phyloP scores from a whole-genome alignment of 2,888 invertebrate genomes.

The Eristalis tenax region DNA sequence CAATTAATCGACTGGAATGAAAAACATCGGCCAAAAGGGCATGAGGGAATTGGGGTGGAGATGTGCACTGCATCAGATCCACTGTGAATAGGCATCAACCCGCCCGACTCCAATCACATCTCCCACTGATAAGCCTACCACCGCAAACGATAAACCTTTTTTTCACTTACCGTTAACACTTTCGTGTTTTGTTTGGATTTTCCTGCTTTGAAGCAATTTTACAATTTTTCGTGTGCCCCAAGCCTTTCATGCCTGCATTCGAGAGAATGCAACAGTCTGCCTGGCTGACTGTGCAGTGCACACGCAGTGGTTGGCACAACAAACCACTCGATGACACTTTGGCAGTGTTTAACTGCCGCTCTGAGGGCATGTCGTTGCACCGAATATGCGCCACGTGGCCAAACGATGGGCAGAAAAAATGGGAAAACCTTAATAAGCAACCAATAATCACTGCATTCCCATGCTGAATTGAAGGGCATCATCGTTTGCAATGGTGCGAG shows the following conservation, averaged over 20 bases:
- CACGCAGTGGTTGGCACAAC: slow-evolving; percentile 59
- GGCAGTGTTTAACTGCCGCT: slow-evolving; percentile 64
- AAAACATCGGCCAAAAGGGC: slow-evolving; percentile 20
- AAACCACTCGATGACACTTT: slow-evolving; percentile 70
- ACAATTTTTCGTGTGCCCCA: slow-evolving; percentile 53
- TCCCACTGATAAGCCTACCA: slow-evolving; percentile 58
- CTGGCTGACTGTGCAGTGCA: slow-evolving; percentile 50
- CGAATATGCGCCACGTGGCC: slow-evolving; percentile 62
- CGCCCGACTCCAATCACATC: slow-evolving; percentile 11
- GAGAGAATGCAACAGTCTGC: slow-evolving; percentile 65
- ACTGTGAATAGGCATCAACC: slow-evolving; percentile 44
- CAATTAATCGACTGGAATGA: slow-evolving; percentile 64
- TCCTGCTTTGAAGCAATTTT: slow-evolving; percentile 61
- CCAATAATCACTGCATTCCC: slow-evolving; percentile 62
- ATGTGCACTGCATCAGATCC: slow-evolving; percentile 22
- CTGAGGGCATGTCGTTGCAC: slow-evolving; percentile 42
- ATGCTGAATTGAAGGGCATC: slow-evolving; percentile 62
- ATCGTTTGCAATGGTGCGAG: slow-evolving; percentile 26
- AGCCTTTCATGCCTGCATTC: slow-evolving; percentile 31
- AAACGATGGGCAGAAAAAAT: slow-evolving; percentile 24
- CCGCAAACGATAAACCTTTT: slow-evolving; percentile 65
- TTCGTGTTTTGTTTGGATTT: slow-evolving; percentile 59
- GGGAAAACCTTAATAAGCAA: slow-evolving; percentile 65
- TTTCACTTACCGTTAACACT: slow-evolving; percentile 64
- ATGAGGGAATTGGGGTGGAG: not conserved